phyloP scores from a whole-genome alignment of 1,140 invertebrate species.

The Aphidius ervi region DNA sequence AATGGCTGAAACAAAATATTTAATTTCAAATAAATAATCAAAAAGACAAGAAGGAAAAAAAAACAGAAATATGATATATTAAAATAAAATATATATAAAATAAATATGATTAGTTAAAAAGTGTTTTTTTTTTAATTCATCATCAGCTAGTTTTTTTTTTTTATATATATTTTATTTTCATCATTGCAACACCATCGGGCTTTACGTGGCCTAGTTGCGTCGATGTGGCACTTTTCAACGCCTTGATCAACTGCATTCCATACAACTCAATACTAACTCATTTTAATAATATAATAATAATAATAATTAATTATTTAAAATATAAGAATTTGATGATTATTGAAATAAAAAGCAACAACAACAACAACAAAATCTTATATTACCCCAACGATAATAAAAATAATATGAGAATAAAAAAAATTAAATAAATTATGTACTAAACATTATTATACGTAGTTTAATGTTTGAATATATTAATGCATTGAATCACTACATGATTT shows the following conservation, averaged over 20 bases:
- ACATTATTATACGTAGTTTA: background rate
- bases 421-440: slow-evolving; percentile 4
- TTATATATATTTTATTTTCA: background rate
- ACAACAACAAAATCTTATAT: too few species aligned
- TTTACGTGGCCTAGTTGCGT: slow-evolving; percentile 37
- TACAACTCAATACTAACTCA: background rate
- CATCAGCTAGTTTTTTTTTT: background rate
- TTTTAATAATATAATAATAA: background rate
- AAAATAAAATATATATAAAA: background rate
- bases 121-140: slow-evolving; percentile 1
- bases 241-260: slow-evolving; percentile 21
- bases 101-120: slow-evolving; percentile 11
- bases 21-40: background rate
- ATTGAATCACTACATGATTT: slow-evolving; percentile 32
- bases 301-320: too few species aligned
- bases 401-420: too few species aligned
- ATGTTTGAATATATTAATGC: slow-evolving; percentile 28
- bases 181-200: too few species aligned
- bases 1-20: slow-evolving; percentile 33
- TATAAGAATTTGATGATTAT: too few species aligned
- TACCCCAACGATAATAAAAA: too few species aligned
- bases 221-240: slow-evolving; percentile 26
- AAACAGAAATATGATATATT: background rate
- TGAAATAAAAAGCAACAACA: too few species aligned
- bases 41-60: background rate